phyloP scores from a whole-genome alignment of 2,797 vertebrate species.

The Botia kubotai region DNA sequence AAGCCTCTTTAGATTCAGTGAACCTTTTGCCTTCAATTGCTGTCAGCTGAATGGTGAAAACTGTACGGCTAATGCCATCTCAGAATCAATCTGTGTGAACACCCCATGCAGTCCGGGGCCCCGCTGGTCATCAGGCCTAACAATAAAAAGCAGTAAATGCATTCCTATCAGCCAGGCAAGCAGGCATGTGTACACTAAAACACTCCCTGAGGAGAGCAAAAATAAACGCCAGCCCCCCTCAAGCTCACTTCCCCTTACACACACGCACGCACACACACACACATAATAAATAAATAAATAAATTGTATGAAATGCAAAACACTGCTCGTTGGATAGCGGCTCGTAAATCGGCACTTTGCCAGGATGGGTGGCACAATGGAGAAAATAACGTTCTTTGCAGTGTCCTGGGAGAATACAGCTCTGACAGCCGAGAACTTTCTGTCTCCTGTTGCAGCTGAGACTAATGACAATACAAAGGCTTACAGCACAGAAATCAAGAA shows the following conservation, averaged over 20 bases:
- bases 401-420: constrained; percentile 15
- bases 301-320: constrained; percentile 55
- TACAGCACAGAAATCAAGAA: constrained; percentile 51
- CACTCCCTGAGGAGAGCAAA: constrained; percentile 60
- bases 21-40: constrained; percentile 40
- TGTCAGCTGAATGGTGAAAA: constrained; percentile 50
- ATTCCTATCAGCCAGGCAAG: constrained; percentile 57
- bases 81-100: constrained; percentile 51
- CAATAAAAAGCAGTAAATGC: constrained; percentile 60
- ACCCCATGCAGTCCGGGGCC: constrained; percentile 49
- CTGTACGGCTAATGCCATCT: constrained; percentile 52
- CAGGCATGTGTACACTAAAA: constrained; percentile 57
- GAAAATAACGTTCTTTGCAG: neutral
- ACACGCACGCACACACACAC: neutral
- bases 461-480: constrained; percentile 49
- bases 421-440: constrained; percentile 37
- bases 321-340: constrained; percentile 20
- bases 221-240: constrained; percentile 46
- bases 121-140: constrained; percentile 47
- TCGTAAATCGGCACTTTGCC: constrained; percentile 51
- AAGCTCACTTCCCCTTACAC: neutral
- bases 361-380: constrained; percentile 49
- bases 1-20: constrained; percentile 38
- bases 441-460: constrained; percentile 42
- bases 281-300: constrained; percentile 35